Percentiles rank a stretch among this genome's conserved stretches.
Evolutionary conservation across 2,113 vertebrate genomes (phyloP).

Genomic region (Albula glossodonta): DNA sequence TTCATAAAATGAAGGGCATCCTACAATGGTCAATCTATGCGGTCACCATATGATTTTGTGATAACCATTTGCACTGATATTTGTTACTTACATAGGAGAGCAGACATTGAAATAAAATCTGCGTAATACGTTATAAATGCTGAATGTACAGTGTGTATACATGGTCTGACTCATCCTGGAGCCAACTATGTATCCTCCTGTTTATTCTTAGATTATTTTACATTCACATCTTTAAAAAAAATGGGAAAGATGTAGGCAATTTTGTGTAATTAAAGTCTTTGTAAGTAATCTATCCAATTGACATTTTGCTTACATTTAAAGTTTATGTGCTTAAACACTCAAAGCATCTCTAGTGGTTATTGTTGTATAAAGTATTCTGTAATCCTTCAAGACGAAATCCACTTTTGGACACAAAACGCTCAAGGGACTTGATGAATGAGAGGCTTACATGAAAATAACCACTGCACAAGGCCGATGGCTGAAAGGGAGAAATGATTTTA

Average conservation of each 20-base stretch:
- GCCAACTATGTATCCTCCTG: background rate
- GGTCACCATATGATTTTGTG: background rate
- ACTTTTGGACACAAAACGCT: background rate
- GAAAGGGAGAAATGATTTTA: background rate
- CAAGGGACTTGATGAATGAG: background rate
- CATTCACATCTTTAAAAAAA: background rate
- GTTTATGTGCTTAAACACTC: background rate
- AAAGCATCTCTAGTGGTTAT: background rate
- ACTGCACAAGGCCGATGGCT: background rate
- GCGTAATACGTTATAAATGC: background rate
- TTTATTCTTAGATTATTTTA: background rate
- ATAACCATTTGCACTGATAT: background rate
- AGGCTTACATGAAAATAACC: background rate
- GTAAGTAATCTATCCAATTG: background rate
- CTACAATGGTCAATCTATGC: background rate
- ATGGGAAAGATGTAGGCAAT: background rate
- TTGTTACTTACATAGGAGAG: background rate
- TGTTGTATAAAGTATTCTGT: background rate
- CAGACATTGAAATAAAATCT: background rate
- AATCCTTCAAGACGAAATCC: background rate
- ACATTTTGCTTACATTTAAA: background rate
- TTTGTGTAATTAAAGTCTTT: background rate
- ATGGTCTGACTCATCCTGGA: background rate
- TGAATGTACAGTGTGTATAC: background rate
- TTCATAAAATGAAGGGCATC: background rate